Conservation (phyloP, 2,888 invertebrate species). For the Iselma pallidipennis region DNA sequence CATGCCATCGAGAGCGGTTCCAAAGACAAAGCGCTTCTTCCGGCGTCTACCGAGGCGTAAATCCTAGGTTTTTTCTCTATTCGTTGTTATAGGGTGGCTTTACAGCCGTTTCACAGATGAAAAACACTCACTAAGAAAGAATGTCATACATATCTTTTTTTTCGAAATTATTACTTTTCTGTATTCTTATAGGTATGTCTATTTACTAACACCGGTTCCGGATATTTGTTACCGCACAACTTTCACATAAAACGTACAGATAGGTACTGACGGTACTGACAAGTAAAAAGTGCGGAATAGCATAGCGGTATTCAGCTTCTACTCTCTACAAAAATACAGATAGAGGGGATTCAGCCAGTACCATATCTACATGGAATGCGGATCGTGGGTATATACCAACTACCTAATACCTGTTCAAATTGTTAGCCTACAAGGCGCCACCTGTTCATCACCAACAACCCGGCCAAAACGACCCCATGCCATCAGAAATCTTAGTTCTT, state of each 20-base stretch:
- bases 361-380: conserved; percentile 33
- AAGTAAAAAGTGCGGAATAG: conserved; percentile 47
- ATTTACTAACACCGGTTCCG: neutral
- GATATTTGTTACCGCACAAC: conserved; percentile 26
- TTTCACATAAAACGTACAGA: conserved; percentile 42
- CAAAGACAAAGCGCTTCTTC: conserved; percentile 1
- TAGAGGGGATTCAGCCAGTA: conserved; percentile 33
- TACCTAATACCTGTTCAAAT: conserved; percentile 22
- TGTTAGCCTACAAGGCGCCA: conserved; percentile 24
- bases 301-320: conserved; percentile 43
- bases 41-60: conserved; percentile 1
- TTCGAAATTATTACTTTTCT: neutral
- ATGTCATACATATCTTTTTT: neutral
- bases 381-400: conserved; percentile 14
- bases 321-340: conserved; percentile 22
- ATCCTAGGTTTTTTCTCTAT: neutral
- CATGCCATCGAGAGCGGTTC: neutral
- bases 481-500: neutral
- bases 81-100: neutral
- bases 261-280: conserved; percentile 42
- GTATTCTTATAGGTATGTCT: neutral
- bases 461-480: too few relatives aligned
- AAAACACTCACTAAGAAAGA: neutral
- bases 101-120: neutral
- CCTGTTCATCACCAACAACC: conserved; percentile 1